Base-by-base conservation (phyloP, 2,888 invertebrate genomes). In the Ornithoptera priamus region DNA sequence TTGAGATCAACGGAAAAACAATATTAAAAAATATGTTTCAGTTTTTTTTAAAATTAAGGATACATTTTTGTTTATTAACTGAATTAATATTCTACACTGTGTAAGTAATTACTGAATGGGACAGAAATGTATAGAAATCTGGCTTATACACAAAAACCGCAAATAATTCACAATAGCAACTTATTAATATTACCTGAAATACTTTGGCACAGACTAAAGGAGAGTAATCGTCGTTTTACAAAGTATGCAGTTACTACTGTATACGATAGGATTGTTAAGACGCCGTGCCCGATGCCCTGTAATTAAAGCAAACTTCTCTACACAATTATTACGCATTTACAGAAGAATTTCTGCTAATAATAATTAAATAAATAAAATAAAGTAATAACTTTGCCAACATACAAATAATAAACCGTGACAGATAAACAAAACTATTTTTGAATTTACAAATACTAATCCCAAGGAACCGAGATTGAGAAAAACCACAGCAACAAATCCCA, bases 231-330 rank as follows among this genome's bases (percentile, higher is more conserved):
- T 71, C 79, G 85, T 62, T 81, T 77, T 5, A 82, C 75, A 64
- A 88, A 89, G 71, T 89, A 89, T n/a, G 83, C 80, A 61, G 85
- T 87, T 0, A 87, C 10, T 36, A 79, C 67, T 0, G 87, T 82
- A 60, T 74, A 81, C 1, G 81, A 76, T 39, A 85, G 68, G 72
- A 84, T 88, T 65, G 72, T 81, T 30, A 84, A 67, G 2, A 83
- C 72, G 18, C 88, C 88, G 17, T 75, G 17, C 1, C 85, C 82
- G 2, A 76, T 15, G 58, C 78, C 78, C 89, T 89, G 78, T 39
- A 81, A 85, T 15, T 15, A 46, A 46, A 46, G 17, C 46, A 46
- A 46, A 46, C 15, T 39, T 1, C 39, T 10, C 10, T 39, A 39
- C 39, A 39, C 10, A 10, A 39, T 39, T 39, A 39, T 0, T 39